Conservation (phyloP, 2,113 vertebrate genomes). For the Python bivittatus region DNA sequence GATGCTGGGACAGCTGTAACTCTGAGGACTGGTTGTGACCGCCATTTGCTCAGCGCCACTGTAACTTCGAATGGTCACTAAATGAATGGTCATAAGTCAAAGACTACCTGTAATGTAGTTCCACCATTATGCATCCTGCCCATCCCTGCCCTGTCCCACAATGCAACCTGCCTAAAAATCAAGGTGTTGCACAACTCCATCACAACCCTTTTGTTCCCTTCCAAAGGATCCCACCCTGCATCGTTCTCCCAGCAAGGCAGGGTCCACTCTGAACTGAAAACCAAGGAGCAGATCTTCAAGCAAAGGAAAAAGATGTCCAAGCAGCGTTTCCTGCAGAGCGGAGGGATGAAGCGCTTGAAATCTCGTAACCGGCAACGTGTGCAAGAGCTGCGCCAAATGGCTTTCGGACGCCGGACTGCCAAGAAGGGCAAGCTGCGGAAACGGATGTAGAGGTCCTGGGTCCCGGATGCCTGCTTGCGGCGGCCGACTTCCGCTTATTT, state of each 20-base stretch:
- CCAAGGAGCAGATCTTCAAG: conserved; percentile 89
- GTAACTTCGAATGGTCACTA: too few species aligned
- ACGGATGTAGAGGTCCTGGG: conserved; percentile 69
- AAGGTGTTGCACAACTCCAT: not conserved
- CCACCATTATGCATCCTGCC: too few species aligned
- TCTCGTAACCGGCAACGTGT: conserved; percentile 72
- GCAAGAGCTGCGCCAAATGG: conserved; percentile 81
- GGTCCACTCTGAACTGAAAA: conserved; percentile 84
- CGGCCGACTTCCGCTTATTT: accelerated
- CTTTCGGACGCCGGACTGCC: conserved; percentile 79
- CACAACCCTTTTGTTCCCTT: accelerated
- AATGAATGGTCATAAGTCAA: too few species aligned
- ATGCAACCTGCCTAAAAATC: too few species aligned
- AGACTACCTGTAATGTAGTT: too few species aligned
- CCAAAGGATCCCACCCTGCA: conserved; percentile 25
- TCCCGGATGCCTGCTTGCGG: too few species aligned
- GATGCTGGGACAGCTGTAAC: too few species aligned
- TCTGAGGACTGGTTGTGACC: too few species aligned
- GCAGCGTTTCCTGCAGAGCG: conserved; percentile 87
- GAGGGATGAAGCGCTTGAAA: conserved; percentile 82
- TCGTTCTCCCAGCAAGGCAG: conserved; percentile 42
- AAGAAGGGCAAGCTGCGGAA: conserved; percentile 93
- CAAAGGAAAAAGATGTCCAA: conserved; percentile 82
- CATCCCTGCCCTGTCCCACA: too few species aligned
- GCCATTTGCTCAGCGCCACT: too few species aligned